These are phyloP conservation scores for Hypomecis punctinalis DNA, from an alignment of 2,888 invertebrate species.

Conservation along the genomic window DNA sequence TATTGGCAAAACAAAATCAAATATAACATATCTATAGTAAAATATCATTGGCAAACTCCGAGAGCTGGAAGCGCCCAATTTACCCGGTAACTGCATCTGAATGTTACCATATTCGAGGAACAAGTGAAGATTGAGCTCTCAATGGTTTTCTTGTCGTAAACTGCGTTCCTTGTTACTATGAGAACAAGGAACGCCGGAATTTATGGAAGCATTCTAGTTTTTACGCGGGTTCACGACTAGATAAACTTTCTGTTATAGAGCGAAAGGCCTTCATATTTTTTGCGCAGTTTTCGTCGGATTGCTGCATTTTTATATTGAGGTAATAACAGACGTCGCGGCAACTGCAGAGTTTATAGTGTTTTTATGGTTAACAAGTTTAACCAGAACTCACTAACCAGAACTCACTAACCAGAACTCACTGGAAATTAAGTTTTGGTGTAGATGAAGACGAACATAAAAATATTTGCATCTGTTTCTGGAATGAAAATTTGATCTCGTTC, in stretches of 20 bases:
- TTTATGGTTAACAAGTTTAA: no score
- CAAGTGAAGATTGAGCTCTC: constrained; percentile 79
- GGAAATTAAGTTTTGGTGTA: no score
- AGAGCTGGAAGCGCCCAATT: constrained; percentile 75
- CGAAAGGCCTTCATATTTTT: constrained; percentile 34
- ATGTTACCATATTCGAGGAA: constrained; percentile 76
- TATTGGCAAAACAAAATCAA: no score
- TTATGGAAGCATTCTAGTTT: constrained; percentile 61
- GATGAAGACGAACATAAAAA: no score
- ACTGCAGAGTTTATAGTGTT: no score
- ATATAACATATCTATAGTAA: no score
- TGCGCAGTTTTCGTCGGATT: constrained; percentile 14
- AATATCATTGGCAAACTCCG: constrained; percentile 48
- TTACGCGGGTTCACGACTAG: constrained; percentile 49
- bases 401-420: no score
- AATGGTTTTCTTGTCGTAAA: constrained; percentile 73
- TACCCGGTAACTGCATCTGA: constrained; percentile 77
- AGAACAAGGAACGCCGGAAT: constrained; percentile 58
- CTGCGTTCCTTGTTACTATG: constrained; percentile 70
- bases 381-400: no score
- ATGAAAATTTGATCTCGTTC: no score
- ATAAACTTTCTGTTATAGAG: constrained; percentile 41
- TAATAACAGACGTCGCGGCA: background rate
- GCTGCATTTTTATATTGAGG: background rate
- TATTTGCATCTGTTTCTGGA: no score